Percentiles rank a stretch among this genome's conserved stretches.
Evolutionary conservation across 2,888 invertebrate species (phyloP).

Genomic region (Magallana nippona): DNA sequence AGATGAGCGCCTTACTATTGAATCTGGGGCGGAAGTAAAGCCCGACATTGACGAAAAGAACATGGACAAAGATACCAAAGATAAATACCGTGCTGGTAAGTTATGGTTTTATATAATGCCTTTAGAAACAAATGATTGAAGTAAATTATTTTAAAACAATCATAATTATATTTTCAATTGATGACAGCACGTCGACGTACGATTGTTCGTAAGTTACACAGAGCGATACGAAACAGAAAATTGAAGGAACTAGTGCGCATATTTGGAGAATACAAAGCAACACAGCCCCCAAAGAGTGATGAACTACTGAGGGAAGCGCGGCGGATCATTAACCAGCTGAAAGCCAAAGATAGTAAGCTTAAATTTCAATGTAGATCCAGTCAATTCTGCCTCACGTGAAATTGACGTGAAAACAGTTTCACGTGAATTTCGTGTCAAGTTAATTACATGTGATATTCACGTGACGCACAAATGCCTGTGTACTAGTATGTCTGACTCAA

Average conservation of each 20-base stretch:
- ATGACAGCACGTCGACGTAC: slow-evolving; percentile 30
- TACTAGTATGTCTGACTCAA: too few species aligned
- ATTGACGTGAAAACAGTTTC: too few species aligned
- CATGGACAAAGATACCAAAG: slow-evolving; percentile 33
- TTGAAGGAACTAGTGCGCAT: slow-evolving; percentile 27
- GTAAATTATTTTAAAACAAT: neutral
- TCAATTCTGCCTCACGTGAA: too few species aligned
- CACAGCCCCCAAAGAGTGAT: slow-evolving; percentile 17
- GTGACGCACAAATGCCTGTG: too few species aligned
- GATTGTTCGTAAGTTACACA: slow-evolving; percentile 36
- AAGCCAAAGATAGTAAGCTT: slow-evolving; percentile 47
- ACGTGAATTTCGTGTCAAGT: too few species aligned
- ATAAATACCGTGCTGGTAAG: slow-evolving; percentile 34
- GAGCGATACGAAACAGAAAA: slow-evolving; percentile 44
- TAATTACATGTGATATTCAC: too few species aligned
- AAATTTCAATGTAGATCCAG: neutral
- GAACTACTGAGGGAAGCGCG: slow-evolving; percentile 39
- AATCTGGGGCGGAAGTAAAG: slow-evolving; percentile 2
- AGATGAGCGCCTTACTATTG: slow-evolving; percentile 17
- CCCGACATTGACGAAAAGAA: slow-evolving; percentile 21
- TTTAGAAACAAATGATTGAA: neutral
- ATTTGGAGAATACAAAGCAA: slow-evolving; percentile 36
- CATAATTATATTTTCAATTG: too few species aligned
- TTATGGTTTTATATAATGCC: neutral
- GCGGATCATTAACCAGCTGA: slow-evolving; percentile 40